A percentile compares a stretch with the other conserved stretches of the same genome.
These are phyloP conservation scores for Patella caerulea DNA, from an alignment of 2,888 invertebrate genomes.

Conservation along the genomic window DNA sequence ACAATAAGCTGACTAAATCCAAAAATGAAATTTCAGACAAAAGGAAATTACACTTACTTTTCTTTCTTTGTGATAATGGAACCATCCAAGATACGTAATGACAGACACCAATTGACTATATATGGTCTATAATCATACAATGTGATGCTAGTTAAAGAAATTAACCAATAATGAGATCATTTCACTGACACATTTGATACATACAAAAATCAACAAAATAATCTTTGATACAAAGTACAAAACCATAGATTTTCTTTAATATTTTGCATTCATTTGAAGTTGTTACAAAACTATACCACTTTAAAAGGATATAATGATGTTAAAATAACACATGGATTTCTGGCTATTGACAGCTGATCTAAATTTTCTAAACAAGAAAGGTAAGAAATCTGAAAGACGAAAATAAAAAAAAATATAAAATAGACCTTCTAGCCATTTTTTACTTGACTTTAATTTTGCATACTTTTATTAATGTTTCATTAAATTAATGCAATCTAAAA, in stretches of 20 bases:
- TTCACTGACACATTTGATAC: no score
- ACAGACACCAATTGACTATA: slow-evolving; percentile 93
- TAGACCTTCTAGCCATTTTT: no score
- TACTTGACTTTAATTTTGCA: no score
- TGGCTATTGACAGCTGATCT: slow-evolving; percentile 86
- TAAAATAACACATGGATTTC: slow-evolving; percentile 79
- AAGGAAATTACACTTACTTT: slow-evolving; percentile 77
- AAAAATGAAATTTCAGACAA: no score
- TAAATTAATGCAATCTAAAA: no score
- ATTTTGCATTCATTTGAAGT: no score
- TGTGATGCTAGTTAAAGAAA: slow-evolving; percentile 74
- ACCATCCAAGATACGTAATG: slow-evolving; percentile 88
- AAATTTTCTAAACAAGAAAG: slow-evolving; percentile 83
- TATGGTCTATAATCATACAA: slow-evolving; percentile 89
- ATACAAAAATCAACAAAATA: no score
- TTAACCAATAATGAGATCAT: not conserved
- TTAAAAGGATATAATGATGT: slow-evolving; percentile 73
- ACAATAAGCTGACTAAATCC: no score
- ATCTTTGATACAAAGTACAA: no score
- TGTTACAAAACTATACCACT: no score
- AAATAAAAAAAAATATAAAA: not conserved
- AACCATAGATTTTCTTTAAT: no score
- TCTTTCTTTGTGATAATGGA: slow-evolving; percentile 91
- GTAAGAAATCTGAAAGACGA: slow-evolving; percentile 81
- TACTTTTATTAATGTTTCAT: no score